Percentiles rank a stretch among this genome's conserved stretches.
These are phyloP conservation scores for Heteromormyrus szaboi DNA, from an alignment of 2,797 vertebrate genomes.

Conservation along the genomic window DNA sequence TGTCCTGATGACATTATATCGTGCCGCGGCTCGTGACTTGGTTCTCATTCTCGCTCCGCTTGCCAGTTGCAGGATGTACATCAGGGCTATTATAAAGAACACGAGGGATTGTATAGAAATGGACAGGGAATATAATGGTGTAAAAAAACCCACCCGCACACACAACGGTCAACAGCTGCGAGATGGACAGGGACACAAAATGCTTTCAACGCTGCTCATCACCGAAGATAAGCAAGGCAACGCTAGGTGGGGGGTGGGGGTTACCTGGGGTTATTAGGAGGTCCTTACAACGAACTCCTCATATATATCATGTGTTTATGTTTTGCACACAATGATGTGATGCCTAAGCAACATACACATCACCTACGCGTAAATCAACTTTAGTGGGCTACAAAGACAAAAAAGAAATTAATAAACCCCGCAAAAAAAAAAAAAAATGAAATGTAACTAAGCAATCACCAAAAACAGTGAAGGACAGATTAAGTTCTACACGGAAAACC, in stretches of 20 bases:
- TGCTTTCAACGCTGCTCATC: background rate
- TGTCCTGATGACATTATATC: background rate
- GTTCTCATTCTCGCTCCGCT: background rate
- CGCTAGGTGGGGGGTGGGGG: background rate
- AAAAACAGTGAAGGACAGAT: background rate
- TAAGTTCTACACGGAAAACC: background rate
- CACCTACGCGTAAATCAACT: background rate
- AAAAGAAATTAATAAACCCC: background rate
- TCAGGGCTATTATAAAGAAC: background rate
- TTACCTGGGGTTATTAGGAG: background rate
- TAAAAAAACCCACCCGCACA: slow-evolving; percentile 8
- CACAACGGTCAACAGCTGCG: slow-evolving; percentile 23
- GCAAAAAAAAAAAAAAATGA: background rate
- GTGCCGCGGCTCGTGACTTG: background rate
- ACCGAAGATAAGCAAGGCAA: background rate
- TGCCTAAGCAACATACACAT: background rate
- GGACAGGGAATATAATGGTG: background rate
- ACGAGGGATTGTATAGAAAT: background rate
- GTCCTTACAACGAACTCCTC: background rate
- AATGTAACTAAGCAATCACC: background rate
- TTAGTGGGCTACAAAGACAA: background rate
- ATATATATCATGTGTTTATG: background rate
- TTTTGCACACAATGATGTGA: background rate
- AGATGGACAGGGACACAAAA: slow-evolving; percentile 17
- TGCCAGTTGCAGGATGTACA: slow-evolving; percentile 5